A percentile compares a stretch with the other conserved stretches of the same genome.
These are phyloP conservation scores for Zaprionus obscuricornis DNA, from an alignment of 2,888 invertebrate genomes.

Conservation along the genomic window DNA sequence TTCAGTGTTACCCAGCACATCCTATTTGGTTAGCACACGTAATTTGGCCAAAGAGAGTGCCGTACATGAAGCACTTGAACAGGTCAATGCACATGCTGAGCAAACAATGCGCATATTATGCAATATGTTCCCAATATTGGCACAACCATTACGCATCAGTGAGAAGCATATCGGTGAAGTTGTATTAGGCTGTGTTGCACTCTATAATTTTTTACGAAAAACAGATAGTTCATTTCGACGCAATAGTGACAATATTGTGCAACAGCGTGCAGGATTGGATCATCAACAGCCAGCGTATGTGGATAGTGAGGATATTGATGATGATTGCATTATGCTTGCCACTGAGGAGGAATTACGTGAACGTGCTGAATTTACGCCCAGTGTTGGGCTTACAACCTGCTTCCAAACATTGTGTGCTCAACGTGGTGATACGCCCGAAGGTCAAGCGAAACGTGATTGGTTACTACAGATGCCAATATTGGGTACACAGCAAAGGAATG, in stretches of 20 bases:
- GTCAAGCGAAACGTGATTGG: slow-evolving; percentile 73
- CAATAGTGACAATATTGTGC: slow-evolving; percentile 72
- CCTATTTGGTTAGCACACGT: slow-evolving; percentile 76
- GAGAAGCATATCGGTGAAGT: slow-evolving; percentile 80
- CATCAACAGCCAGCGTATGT: slow-evolving; percentile 61
- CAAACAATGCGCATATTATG: slow-evolving; percentile 79
- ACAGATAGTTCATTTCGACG: slow-evolving; percentile 78
- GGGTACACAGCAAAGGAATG: slow-evolving; percentile 20
- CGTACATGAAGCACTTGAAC: slow-evolving; percentile 63
- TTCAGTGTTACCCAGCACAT: slow-evolving; percentile 73
- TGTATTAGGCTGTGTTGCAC: slow-evolving; percentile 80
- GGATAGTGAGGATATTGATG: slow-evolving; percentile 73
- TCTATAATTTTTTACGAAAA: slow-evolving; percentile 81
- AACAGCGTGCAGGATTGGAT: slow-evolving; percentile 51
- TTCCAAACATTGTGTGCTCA: slow-evolving; percentile 74
- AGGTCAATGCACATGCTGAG: slow-evolving; percentile 66
- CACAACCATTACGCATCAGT: slow-evolving; percentile 79
- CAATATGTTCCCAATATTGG: slow-evolving; percentile 81
- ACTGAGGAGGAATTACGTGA: slow-evolving; percentile 79
- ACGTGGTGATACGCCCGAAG: slow-evolving; percentile 74
- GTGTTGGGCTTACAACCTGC: slow-evolving; percentile 76
- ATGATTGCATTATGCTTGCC: slow-evolving; percentile 77
- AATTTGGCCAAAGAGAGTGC: slow-evolving; percentile 57
- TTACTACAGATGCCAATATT: slow-evolving; percentile 63
- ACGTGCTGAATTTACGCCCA: slow-evolving; percentile 78